Conservation (phyloP, 2,888 invertebrate genomes). For the Andrena hattorfiana region DNA sequence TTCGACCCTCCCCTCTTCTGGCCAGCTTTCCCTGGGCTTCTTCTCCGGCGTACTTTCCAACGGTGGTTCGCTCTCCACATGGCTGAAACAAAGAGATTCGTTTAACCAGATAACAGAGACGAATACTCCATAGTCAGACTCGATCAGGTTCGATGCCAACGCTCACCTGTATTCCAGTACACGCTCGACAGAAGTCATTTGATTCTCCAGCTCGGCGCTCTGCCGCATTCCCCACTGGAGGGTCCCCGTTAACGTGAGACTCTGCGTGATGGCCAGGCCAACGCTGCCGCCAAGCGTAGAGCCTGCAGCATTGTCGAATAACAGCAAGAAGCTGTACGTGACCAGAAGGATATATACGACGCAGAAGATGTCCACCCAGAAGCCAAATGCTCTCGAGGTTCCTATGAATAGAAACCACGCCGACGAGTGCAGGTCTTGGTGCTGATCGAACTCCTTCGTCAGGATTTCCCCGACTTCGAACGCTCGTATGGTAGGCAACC, state of each 20-base stretch:
- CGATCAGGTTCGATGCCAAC: too few species aligned
- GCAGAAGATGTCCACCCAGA: constrained; percentile 96
- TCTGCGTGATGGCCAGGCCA: constrained; percentile 92
- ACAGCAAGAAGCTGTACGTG: constrained; percentile 93
- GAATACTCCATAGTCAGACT: not conserved
- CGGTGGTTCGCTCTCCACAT: constrained; percentile 90
- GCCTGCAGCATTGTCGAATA: constrained; percentile 77
- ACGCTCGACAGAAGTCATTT: constrained; percentile 96
- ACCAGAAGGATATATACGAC: constrained; percentile 94
- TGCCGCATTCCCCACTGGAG: constrained; percentile 97
- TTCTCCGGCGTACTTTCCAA: constrained; percentile 88
- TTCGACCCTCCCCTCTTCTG: constrained; percentile 89
- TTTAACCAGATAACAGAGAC: not conserved
- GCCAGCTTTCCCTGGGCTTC: constrained; percentile 90
- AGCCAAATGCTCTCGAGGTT: constrained; percentile 96
- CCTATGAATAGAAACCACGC: constrained; percentile 97
- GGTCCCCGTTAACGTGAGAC: constrained; percentile 92
- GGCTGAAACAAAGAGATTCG: constrained; percentile 73
- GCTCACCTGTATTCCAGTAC: constrained; percentile 87
- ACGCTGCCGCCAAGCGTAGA: constrained; percentile 89
- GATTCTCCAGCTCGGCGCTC: constrained; percentile 94
- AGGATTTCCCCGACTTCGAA: constrained; percentile 93
- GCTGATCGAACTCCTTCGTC: constrained; percentile 92
- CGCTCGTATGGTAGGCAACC: constrained; percentile 96
- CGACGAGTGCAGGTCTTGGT: constrained; percentile 95